Conservation (phyloP, 2,797 vertebrate genomes). For the Gymnodraco acuticeps region DNA sequence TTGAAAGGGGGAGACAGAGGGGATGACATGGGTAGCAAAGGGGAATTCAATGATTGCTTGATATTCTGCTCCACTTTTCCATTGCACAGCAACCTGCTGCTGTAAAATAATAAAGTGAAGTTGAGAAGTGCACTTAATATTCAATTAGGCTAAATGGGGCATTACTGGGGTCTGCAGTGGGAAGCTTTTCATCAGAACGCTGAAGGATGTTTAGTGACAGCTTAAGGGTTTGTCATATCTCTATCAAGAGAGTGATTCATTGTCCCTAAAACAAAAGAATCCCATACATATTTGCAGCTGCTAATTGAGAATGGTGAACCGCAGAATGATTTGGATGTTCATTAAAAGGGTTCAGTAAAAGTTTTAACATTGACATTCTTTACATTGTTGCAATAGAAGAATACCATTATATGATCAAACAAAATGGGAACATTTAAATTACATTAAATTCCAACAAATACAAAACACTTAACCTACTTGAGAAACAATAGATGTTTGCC, state of each 20-base stretch:
- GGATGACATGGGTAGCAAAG: too few species aligned
- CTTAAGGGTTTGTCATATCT: not conserved
- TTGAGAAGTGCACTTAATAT: too few species aligned
- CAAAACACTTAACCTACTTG: not conserved
- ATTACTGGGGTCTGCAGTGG: not conserved
- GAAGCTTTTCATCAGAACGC: not conserved
- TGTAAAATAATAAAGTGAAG: too few species aligned
- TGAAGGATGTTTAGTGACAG: slow-evolving; percentile 6
- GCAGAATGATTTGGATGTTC: not conserved
- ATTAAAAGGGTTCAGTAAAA: not conserved
- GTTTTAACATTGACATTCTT: not conserved
- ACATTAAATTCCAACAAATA: not conserved
- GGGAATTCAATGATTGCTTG: too few species aligned
- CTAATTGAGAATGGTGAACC: not conserved
- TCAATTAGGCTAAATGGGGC: not conserved
- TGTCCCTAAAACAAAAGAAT: not conserved
- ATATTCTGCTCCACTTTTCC: too few species aligned
- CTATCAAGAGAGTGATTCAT: not conserved
- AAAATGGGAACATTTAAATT: too few species aligned
- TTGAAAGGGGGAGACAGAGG: too few species aligned
- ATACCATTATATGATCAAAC: not conserved
- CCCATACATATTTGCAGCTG: not conserved
- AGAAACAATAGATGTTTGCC: not conserved
- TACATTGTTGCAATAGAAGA: not conserved
- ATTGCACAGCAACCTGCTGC: too few species aligned